A percentile compares a stretch with the other conserved stretches of the same genome.
These are phyloP conservation scores for Caenorhabditis panamensis DNA, from an alignment of 2,888 invertebrate species.

Conservation along the genomic window DNA sequence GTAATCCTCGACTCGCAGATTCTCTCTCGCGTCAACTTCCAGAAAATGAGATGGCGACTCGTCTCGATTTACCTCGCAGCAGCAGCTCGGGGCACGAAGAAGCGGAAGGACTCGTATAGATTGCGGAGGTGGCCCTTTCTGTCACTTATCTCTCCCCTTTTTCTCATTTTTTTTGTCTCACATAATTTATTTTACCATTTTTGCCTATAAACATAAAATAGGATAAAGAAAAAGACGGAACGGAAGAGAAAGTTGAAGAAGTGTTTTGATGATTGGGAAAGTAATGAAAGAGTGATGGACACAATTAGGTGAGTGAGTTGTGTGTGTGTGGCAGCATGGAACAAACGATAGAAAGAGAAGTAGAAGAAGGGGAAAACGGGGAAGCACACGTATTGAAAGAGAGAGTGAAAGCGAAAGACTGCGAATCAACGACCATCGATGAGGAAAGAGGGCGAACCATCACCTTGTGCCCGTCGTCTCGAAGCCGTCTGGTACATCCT, in stretches of 20 bases:
- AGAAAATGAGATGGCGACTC: constrained; percentile 45
- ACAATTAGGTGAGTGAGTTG: constrained; percentile 45
- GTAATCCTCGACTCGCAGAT: constrained; percentile 6
- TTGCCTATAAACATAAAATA: constrained; percentile 53
- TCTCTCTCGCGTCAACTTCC: constrained; percentile 27
- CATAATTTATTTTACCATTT: constrained; percentile 51
- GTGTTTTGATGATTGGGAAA: background rate
- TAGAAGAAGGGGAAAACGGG: constrained; percentile 13
- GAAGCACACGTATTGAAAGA: constrained; percentile 50
- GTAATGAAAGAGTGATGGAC: constrained; percentile 31
- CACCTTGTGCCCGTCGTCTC: constrained; percentile 63
- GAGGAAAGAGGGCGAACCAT: constrained; percentile 66
- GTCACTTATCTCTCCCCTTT: background rate
- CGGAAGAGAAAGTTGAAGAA: constrained; percentile 18
- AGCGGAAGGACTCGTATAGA: constrained; percentile 38
- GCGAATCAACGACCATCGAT: constrained; percentile 68
- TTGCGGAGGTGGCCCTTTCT: constrained; percentile 15
- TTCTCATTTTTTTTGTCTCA: constrained; percentile 12
- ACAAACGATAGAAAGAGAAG: constrained; percentile 36
- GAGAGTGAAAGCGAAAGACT: constrained; percentile 28
- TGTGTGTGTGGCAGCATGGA: constrained; percentile 30
- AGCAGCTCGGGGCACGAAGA: background rate
- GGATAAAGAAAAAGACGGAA: constrained; percentile 7
- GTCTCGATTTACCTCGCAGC: constrained; percentile 54
- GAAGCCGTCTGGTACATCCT: constrained; percentile 71